Percentiles rank a stretch among this genome's conserved stretches.
phyloP scores from a whole-genome alignment of 1,140 invertebrate species.

The Zaprionus inermis region DNA sequence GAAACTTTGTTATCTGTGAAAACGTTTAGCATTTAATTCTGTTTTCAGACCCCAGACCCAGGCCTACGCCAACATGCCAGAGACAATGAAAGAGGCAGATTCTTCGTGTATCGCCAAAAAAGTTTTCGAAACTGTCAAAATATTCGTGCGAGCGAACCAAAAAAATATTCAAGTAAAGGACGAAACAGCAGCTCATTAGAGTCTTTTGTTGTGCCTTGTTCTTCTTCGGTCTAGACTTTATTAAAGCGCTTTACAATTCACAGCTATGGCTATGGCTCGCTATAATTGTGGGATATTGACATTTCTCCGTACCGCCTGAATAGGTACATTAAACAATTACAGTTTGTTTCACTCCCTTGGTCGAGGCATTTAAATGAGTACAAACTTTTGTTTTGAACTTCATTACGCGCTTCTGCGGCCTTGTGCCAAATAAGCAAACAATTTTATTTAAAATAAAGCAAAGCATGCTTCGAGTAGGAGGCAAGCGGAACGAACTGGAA shows the following conservation, averaged over 20 bases:
- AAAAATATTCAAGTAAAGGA: conserved; percentile 38
- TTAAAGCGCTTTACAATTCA: conserved; percentile 51
- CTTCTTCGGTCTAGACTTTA: conserved; percentile 68
- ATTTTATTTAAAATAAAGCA: conserved; percentile 60
- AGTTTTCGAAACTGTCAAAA: conserved; percentile 70
- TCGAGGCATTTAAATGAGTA: conserved; percentile 1
- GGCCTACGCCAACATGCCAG: not conserved
- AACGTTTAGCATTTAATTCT: conserved; percentile 57
- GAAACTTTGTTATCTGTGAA: conserved; percentile 69
- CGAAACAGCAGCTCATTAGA: conserved; percentile 59
- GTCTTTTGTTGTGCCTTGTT: conserved; percentile 34
- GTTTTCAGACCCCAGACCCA: not conserved
- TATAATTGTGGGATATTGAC: conserved; percentile 68
- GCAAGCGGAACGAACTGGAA: conserved; percentile 12
- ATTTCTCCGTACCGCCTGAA: conserved; percentile 52
- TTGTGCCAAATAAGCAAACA: conserved; percentile 72
- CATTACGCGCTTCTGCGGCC: conserved; percentile 38
- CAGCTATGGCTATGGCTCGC: no score
- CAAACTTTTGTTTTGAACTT: conserved; percentile 23
- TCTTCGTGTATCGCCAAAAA: conserved; percentile 44
- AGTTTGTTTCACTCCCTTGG: not conserved
- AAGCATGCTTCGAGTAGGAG: conserved; percentile 21
- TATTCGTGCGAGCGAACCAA: conserved; percentile 33
- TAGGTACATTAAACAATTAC: conserved; percentile 53
- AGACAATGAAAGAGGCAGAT: not conserved